These are phyloP conservation scores for Sebastolobus altivelis DNA, from an alignment of 2,797 vertebrate genomes.

Conservation along the genomic window DNA sequence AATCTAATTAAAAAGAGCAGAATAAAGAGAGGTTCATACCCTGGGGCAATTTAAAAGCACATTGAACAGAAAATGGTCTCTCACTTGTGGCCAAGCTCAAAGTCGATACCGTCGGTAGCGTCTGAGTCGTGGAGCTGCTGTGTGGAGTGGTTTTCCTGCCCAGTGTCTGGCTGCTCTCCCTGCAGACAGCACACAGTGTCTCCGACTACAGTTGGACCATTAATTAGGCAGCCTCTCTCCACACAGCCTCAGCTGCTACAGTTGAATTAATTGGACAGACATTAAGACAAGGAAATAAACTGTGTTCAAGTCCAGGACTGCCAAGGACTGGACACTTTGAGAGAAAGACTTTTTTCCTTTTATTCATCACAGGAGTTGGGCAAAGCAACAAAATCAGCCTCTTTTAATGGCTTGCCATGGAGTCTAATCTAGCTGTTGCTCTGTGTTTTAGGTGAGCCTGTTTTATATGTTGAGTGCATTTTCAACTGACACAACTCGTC, in stretches of 20 bases:
- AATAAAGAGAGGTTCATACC: slow-evolving; percentile 1
- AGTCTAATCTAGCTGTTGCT: slow-evolving; percentile 35
- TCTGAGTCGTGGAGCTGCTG: slow-evolving; percentile 21
- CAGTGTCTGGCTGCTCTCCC: slow-evolving; percentile 42
- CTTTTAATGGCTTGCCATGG: slow-evolving; percentile 65
- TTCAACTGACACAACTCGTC: background rate
- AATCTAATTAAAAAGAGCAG: slow-evolving; percentile 30
- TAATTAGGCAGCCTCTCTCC: slow-evolving; percentile 44
- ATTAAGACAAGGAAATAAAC: slow-evolving; percentile 54
- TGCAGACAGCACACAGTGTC: slow-evolving; percentile 25
- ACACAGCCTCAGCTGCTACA: slow-evolving; percentile 41
- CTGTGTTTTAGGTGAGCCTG: slow-evolving; percentile 27
- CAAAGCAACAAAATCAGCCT: slow-evolving; percentile 1
- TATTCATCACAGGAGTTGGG: slow-evolving; percentile 21
- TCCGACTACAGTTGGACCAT: slow-evolving; percentile 30
- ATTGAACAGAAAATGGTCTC: slow-evolving; percentile 19
- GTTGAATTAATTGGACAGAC: slow-evolving; percentile 58
- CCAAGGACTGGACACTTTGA: slow-evolving; percentile 24
- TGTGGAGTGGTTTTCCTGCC: slow-evolving; percentile 11
- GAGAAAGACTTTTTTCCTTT: background rate
- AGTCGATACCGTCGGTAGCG: slow-evolving; percentile 26
- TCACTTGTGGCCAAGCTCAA: slow-evolving; percentile 32
- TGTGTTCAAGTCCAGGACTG: slow-evolving; percentile 15
- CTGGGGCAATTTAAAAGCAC: slow-evolving; percentile 13
- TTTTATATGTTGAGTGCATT: slow-evolving; percentile 49